Evolutionary conservation across 2,797 vertebrate genomes (phyloP).

Genomic region (Sparidentex hasta): DNA sequence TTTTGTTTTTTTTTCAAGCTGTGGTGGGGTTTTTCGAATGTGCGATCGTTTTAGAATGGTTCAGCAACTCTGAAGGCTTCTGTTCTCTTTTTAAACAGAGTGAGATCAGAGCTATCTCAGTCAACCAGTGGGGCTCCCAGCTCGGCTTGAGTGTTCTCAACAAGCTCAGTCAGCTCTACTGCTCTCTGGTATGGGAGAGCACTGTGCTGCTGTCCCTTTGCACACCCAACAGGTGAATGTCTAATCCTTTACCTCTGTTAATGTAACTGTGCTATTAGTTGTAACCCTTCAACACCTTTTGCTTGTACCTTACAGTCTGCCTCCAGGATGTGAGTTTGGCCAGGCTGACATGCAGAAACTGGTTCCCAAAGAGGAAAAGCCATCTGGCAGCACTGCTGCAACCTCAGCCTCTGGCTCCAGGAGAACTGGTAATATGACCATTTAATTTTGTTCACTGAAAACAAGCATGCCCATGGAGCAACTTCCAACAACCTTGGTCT

Average conservation of each 20-base stretch:
- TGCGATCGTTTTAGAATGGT: background rate
- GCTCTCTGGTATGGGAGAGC: conserved; percentile 97
- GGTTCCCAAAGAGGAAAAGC: conserved; percentile 95
- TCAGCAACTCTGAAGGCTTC: conserved; percentile 17
- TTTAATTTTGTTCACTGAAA: conserved; percentile 20
- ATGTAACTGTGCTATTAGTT: conserved; percentile 1
- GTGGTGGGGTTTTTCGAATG: background rate
- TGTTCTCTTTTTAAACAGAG: conserved; percentile 83
- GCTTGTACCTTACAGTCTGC: conserved; percentile 84
- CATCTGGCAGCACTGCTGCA: conserved; percentile 74
- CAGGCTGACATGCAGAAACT: conserved; percentile 98
- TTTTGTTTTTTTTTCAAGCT: background rate
- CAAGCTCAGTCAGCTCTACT: conserved; percentile 97
- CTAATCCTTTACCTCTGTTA: background rate
- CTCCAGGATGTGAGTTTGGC: conserved; percentile 95
- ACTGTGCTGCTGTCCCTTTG: conserved; percentile 95
- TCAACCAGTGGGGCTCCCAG: conserved; percentile 98
- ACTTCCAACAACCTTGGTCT: background rate
- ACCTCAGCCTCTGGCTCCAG: conserved; percentile 86
- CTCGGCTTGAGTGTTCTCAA: conserved; percentile 94
- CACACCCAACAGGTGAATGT: conserved; percentile 93
- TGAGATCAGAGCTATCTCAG: conserved; percentile 96
- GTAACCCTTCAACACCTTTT: background rate
- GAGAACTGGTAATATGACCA: conserved; percentile 86
- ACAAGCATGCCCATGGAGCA: background rate